Percentiles rank a stretch among this genome's conserved stretches.
phyloP scores from a whole-genome alignment of 2,113 vertebrate genomes.

The Antennarius striatus region DNA sequence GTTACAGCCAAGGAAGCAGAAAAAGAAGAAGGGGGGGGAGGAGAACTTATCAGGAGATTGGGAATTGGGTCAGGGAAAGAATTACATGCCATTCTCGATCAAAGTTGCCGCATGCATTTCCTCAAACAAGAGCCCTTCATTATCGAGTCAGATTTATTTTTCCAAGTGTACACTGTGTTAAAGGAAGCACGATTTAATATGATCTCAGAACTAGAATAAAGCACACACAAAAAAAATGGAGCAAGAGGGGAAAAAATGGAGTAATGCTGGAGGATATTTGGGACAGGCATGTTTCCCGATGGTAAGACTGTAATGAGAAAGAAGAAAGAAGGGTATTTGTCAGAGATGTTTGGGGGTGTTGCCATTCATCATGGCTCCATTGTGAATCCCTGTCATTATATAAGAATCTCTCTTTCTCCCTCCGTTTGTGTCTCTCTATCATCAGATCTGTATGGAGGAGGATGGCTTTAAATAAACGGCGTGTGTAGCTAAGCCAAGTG shows the following conservation, averaged over 20 bases:
- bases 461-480: constrained; percentile 70
- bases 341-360: constrained; percentile 31
- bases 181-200: constrained; percentile 73
- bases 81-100: constrained; percentile 76
- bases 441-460: constrained; percentile 62
- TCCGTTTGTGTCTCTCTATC: constrained; percentile 36
- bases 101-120: constrained; percentile 72
- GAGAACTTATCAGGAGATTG: constrained; percentile 70
- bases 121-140: constrained; percentile 66
- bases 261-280: constrained; percentile 60
- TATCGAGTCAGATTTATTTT: constrained; percentile 67
- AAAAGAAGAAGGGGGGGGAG: constrained; percentile 7
- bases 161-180: constrained; percentile 47
- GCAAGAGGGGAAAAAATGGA: constrained; percentile 8
- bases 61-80: constrained; percentile 77
- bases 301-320: constrained; percentile 62
- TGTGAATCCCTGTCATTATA: constrained; percentile 74
- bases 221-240: constrained; percentile 23
- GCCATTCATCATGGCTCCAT: constrained; percentile 61
- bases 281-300: constrained; percentile 61
- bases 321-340: constrained; percentile 22
- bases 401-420: constrained; percentile 56
- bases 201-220: constrained; percentile 57
- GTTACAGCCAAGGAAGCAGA: constrained; percentile 40
- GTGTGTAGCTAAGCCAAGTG: constrained; percentile 62